phyloP scores from a whole-genome alignment of 2,113 vertebrate genomes.

The Jacana jacana region DNA sequence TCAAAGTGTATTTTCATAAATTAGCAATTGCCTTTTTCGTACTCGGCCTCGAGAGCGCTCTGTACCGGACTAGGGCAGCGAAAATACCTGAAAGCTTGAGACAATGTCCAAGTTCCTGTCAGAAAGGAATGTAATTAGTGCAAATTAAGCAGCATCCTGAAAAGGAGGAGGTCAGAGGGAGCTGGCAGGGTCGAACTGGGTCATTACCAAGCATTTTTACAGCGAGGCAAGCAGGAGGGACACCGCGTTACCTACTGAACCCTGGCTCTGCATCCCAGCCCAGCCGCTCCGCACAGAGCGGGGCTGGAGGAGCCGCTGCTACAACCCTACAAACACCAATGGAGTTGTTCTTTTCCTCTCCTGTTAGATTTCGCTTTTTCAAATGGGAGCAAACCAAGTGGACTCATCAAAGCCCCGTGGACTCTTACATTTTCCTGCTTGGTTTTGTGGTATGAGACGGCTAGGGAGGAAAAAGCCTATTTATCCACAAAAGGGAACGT shows the following conservation, averaged over 20 bases:
- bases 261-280: background rate
- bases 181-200: constrained; percentile 80
- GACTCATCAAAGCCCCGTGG: rapidly evolving
- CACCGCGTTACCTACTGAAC: constrained; percentile 5
- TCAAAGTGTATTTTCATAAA: background rate
- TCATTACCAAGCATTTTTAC: constrained; percentile 85
- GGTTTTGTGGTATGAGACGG: background rate
- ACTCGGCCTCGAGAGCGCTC: constrained; percentile 42
- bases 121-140: constrained; percentile 91
- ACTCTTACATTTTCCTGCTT: background rate
- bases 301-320: background rate
- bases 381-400: background rate
- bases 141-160: constrained; percentile 88
- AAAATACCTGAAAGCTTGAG: constrained; percentile 77
- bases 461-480: background rate
- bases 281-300: background rate
- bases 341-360: background rate
- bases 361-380: background rate
- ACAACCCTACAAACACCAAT: background rate
- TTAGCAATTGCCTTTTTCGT: constrained; percentile 23
- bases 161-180: constrained; percentile 84
- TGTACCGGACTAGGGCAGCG: constrained; percentile 14
- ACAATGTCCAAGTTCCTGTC: constrained; percentile 90
- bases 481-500: background rate
- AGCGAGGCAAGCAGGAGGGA: constrained; percentile 18